phyloP scores from a whole-genome alignment of 2,888 invertebrate species.

The Prenolepis imparis region DNA sequence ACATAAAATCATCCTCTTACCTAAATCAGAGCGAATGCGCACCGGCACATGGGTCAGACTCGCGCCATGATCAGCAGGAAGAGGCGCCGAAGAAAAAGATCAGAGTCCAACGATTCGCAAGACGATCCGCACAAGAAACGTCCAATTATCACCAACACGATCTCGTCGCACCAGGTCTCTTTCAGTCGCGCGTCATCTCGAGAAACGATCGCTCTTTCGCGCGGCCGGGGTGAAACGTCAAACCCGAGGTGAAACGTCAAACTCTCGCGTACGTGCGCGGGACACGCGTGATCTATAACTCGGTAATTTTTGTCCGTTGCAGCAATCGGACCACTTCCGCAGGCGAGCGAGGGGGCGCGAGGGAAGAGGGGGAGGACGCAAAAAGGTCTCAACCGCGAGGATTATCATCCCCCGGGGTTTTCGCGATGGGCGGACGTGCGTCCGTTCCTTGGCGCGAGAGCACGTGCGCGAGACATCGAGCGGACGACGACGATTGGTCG shows the following conservation, averaged over 20 bases:
- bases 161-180: not conserved
- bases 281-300: slow-evolving; percentile 79
- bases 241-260: not conserved
- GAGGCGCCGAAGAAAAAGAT: too few species aligned
- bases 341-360: not conserved
- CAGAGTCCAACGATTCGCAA: slow-evolving; percentile 22
- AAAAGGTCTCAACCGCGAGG: slow-evolving; percentile 18
- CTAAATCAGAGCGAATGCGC: not conserved
- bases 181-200: not conserved
- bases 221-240: slow-evolving; percentile 40
- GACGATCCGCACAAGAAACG: not conserved
- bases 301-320: slow-evolving; percentile 77
- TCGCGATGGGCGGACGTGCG: slow-evolving; percentile 50
- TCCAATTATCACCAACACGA: not conserved
- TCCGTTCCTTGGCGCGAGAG: slow-evolving; percentile 58
- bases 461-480: slow-evolving; percentile 59
- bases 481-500: slow-evolving; percentile 66
- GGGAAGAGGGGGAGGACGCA: not conserved
- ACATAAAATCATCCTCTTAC: not conserved
- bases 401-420: slow-evolving; percentile 42
- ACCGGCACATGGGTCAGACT: not conserved
- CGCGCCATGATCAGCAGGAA: not conserved
- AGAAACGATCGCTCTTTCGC: too few species aligned
- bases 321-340: slow-evolving; percentile 45
- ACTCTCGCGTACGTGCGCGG: slow-evolving; percentile 34